A percentile compares a stretch with the other conserved stretches of the same genome.
These are phyloP conservation scores for Phengaris arion DNA, from an alignment of 2,888 invertebrate genomes.

Conservation along the genomic window DNA sequence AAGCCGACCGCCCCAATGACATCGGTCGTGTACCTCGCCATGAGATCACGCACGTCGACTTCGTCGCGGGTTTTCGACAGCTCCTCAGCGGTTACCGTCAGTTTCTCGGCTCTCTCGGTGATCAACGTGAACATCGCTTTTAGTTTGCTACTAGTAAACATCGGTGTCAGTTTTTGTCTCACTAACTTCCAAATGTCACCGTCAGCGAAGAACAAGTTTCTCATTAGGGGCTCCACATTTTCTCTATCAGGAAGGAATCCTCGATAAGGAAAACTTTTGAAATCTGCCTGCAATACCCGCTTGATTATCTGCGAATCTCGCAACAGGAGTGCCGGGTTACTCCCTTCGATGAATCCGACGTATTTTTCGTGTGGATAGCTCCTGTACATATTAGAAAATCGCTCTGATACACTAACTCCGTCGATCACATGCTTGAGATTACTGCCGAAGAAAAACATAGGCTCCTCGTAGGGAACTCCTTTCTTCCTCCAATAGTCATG, in stretches of 20 bases:
- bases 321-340: not conserved
- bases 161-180: constrained; percentile 59
- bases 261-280: constrained; percentile 20
- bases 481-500: constrained; percentile 52
- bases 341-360: constrained; percentile 24
- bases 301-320: constrained; percentile 26
- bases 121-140: constrained; percentile 62
- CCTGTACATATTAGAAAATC: constrained; percentile 8
- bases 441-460: constrained; percentile 49
- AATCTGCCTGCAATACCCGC: not conserved
- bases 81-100: constrained; percentile 47
- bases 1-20: constrained; percentile 42
- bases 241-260: not conserved
- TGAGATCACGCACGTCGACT: constrained; percentile 55
- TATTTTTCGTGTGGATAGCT: constrained; percentile 24
- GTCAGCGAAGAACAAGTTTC: constrained; percentile 47
- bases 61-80: constrained; percentile 43
- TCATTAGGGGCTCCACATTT: constrained; percentile 21
- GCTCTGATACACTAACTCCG: constrained; percentile 1
- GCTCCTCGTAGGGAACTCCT: constrained; percentile 53
- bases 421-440: constrained; percentile 35
- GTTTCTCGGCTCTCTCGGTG: constrained; percentile 52
- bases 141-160: constrained; percentile 59
- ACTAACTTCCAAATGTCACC: constrained; percentile 60
- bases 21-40: constrained; percentile 46